Conservation (phyloP, 2,797 vertebrate genomes). For the Lacerta bilineata region DNA sequence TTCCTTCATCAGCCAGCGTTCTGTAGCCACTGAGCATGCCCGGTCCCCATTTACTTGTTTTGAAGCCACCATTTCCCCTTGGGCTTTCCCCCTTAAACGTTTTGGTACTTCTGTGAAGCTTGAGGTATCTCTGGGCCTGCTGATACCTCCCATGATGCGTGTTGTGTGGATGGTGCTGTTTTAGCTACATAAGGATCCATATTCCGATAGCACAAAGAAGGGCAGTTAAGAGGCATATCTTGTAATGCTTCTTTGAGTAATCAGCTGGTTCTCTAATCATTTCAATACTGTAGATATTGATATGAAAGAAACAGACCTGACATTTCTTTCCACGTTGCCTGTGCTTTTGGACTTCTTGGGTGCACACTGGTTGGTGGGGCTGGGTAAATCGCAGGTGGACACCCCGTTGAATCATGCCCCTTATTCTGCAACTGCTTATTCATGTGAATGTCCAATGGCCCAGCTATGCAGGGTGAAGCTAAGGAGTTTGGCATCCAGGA, state of each 20-base stretch:
- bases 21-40: neutral
- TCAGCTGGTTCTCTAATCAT: neutral
- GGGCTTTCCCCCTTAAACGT: too few relatives aligned
- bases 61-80: neutral
- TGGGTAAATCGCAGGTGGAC: neutral
- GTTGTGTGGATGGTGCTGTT: neutral
- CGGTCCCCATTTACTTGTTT: neutral
- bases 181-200: neutral
- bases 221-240: neutral
- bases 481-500: conserved; percentile 47
- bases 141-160: too few relatives aligned
- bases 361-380: neutral
- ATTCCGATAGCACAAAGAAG: neutral
- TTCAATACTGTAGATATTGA: too few relatives aligned
- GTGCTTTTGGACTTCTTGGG: neutral
- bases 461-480: conserved; percentile 43
- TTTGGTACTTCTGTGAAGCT: neutral
- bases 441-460: conserved; percentile 24
- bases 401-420: neutral
- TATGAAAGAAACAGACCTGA: neutral
- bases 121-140: neutral
- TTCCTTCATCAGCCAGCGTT: neutral
- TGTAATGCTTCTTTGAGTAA: neutral
- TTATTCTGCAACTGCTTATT: conserved; percentile 32
- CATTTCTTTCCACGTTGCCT: neutral